phyloP scores from a whole-genome alignment of 2,113 vertebrate genomes.

The Vidua macroura region DNA sequence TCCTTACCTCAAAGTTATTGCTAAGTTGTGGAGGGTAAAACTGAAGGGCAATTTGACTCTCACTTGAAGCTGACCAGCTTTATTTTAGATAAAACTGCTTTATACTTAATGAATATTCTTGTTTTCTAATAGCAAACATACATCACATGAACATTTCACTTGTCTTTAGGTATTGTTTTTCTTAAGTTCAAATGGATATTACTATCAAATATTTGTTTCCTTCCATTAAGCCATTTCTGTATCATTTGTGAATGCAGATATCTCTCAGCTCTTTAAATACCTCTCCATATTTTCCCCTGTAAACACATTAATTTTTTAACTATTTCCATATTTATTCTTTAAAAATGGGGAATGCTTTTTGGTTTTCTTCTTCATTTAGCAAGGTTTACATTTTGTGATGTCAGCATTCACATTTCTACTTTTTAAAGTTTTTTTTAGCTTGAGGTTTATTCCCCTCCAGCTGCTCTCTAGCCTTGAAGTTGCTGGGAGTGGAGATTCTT shows the following conservation, averaged over 20 bases:
- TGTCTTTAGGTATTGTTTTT: conserved; percentile 52
- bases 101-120: conserved; percentile 36
- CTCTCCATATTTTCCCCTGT: background rate
- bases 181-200: conserved; percentile 42
- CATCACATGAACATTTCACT: conserved; percentile 38
- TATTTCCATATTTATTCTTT: background rate
- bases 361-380: background rate
- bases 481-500: background rate
- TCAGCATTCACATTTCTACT: background rate
- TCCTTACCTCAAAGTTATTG: background rate
- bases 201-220: conserved; percentile 53
- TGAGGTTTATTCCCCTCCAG: background rate
- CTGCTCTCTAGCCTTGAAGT: background rate
- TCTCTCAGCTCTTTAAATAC: background rate
- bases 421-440: background rate
- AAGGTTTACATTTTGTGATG: background rate
- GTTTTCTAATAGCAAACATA: conserved; percentile 55
- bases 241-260: background rate
- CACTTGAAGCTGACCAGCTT: background rate
- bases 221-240: conserved; percentile 38
- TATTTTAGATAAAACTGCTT: background rate
- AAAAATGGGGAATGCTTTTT: background rate
- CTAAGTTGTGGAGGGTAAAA: background rate
- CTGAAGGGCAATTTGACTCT: background rate
- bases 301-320: background rate